Evolutionary conservation across 1,140 invertebrate genomes (phyloP).

Genomic region (Cydia pomonella): DNA sequence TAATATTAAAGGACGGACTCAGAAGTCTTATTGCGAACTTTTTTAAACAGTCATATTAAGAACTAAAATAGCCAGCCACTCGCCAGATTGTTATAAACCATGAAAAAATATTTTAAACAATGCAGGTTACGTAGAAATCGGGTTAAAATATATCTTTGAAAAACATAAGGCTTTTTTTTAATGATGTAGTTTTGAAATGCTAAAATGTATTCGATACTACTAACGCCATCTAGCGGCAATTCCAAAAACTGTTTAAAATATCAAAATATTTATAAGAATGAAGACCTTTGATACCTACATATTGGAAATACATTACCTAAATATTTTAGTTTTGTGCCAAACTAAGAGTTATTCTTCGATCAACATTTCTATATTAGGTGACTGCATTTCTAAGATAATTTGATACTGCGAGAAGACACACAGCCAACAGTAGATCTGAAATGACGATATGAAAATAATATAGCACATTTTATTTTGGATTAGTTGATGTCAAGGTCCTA

Average conservation of each 20-base stretch:
- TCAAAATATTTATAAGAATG: no score
- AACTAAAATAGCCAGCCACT: no score
- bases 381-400: conserved; percentile 88
- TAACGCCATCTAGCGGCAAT: not conserved
- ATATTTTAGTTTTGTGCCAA: not conserved
- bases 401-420: conserved; percentile 92
- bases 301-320: not conserved
- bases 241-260: not conserved
- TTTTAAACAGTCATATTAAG: not conserved
- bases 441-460: conserved; percentile 48
- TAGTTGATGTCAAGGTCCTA: not conserved
- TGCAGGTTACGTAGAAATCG: no score
- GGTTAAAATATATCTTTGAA: no score
- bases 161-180: no score
- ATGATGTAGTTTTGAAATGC: not conserved
- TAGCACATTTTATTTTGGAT: conserved; percentile 25
- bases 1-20: not conserved
- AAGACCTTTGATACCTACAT: no score
- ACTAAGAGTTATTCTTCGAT: conserved; percentile 59
- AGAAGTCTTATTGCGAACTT: not conserved
- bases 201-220: not conserved
- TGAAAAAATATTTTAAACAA: no score
- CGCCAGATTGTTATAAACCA: no score
- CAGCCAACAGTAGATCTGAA: conserved; percentile 92
- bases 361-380: conserved; percentile 92